A percentile compares a stretch with the other conserved stretches of the same genome.
Conservation (phyloP, 1,140 invertebrate species). For the Dendroctonus ponderosae region DNA sequence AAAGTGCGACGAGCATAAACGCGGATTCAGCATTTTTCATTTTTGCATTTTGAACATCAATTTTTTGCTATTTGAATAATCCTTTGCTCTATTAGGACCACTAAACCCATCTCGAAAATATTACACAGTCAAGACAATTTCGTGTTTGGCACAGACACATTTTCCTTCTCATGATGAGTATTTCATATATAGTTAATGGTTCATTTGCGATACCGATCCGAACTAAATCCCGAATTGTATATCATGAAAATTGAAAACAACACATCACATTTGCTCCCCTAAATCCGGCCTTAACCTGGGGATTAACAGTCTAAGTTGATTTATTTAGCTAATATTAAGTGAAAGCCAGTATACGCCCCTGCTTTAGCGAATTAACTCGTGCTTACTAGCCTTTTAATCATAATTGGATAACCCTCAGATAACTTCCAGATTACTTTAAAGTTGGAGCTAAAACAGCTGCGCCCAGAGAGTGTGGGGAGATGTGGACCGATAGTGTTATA, state of each 20-base stretch:
- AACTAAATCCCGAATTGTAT: constrained; percentile 2
- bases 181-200: no score
- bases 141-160: no score
- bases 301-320: constrained; percentile 31
- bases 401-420: constrained; percentile 34
- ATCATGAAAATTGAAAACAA: constrained; percentile 23
- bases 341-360: constrained; percentile 25
- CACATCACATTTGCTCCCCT: constrained; percentile 19
- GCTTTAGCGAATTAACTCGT: constrained; percentile 28
- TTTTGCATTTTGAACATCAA: no score
- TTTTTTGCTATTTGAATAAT: no score
- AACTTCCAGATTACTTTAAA: constrained; percentile 23
- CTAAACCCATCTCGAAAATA: no score
- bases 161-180: no score
- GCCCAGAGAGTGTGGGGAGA: background rate
- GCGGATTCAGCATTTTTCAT: no score
- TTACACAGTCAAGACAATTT: background rate
- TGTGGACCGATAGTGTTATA: no score
- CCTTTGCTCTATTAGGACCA: no score
- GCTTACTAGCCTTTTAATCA: constrained; percentile 35
- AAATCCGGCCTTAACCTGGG: constrained; percentile 11
- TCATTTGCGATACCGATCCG: background rate
- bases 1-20: no score
- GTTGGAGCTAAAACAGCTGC: constrained; percentile 26
- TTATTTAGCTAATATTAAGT: constrained; percentile 32